Conservation (phyloP, 2,888 invertebrate species). For the Drosophila maculinotata region DNA sequence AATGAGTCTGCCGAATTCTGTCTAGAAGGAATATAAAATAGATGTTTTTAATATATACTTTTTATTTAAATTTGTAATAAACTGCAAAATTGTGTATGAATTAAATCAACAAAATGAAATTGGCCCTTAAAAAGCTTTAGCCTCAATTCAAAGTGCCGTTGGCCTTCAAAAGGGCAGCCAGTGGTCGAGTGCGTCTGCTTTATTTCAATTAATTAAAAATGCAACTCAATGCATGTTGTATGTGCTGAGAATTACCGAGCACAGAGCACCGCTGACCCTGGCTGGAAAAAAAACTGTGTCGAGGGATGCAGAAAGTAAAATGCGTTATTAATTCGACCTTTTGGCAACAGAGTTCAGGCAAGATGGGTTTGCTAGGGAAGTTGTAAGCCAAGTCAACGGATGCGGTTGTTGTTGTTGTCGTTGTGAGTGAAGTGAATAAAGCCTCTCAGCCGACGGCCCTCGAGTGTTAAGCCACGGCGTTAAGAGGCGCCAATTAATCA, state of each 20-base stretch:
- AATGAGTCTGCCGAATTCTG: no score
- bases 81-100: conserved; percentile 2
- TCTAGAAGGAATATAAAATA: not conserved
- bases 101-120: conserved; percentile 16
- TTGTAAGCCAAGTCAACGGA: conserved; percentile 15
- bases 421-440: conserved; percentile 36
- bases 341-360: conserved; percentile 34
- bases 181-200: conserved; percentile 47
- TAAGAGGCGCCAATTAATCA: conserved; percentile 74
- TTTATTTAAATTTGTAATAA: not conserved
- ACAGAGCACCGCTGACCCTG: conserved; percentile 44
- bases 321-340: conserved; percentile 57
- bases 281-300: conserved; percentile 47
- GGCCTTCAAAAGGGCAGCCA: conserved; percentile 46
- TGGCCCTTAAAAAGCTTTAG: conserved; percentile 34
- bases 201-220: conserved; percentile 74
- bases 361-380: conserved; percentile 1
- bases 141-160: conserved; percentile 34
- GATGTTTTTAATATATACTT: not conserved
- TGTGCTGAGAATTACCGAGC: conserved; percentile 39
- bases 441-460: conserved; percentile 50
- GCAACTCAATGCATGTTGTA: conserved; percentile 66
- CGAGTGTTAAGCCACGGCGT: conserved; percentile 63
- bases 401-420: conserved; percentile 17
- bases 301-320: conserved; percentile 53